Evolutionary conservation across 2,113 vertebrate species (phyloP).

Genomic region (Toxostoma redivivum): DNA sequence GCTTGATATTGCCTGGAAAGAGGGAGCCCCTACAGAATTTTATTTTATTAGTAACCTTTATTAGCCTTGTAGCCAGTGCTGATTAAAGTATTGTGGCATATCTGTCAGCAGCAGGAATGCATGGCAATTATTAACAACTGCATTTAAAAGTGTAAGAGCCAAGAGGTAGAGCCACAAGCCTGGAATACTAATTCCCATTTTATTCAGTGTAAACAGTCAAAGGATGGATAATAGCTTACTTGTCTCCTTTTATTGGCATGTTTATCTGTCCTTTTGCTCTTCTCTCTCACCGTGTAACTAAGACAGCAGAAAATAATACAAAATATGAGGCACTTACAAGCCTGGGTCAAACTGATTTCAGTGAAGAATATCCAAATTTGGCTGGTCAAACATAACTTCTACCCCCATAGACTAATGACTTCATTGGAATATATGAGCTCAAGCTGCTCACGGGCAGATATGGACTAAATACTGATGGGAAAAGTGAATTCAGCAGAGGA

Average conservation of each 20-base stretch:
- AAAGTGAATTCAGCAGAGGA: background rate
- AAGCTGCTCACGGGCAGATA: background rate
- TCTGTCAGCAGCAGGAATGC: conserved; percentile 65
- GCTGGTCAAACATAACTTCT: background rate
- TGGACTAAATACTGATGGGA: background rate
- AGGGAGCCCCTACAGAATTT: conserved; percentile 65
- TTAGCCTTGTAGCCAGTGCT: conserved; percentile 67
- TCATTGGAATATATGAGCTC: background rate
- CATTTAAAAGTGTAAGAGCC: conserved; percentile 67
- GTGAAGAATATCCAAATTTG: background rate
- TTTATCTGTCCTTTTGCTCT: conserved; percentile 32
- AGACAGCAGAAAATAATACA: conserved; percentile 19
- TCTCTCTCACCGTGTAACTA: background rate
- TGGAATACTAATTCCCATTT: conserved; percentile 64
- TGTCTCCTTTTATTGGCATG: conserved; percentile 9
- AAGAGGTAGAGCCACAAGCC: conserved; percentile 52
- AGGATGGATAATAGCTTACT: background rate
- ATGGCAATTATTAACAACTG: conserved; percentile 70
- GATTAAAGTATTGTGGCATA: conserved; percentile 66
- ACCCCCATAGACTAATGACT: background rate
- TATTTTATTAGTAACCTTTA: conserved; percentile 74
- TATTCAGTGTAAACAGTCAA: background rate
- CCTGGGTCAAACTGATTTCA: background rate
- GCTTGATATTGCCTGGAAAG: conserved; percentile 69
- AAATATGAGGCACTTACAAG: background rate